Base-by-base conservation (phyloP, 2,113 vertebrate species). In the Pomatostomus ruficeps region DNA sequence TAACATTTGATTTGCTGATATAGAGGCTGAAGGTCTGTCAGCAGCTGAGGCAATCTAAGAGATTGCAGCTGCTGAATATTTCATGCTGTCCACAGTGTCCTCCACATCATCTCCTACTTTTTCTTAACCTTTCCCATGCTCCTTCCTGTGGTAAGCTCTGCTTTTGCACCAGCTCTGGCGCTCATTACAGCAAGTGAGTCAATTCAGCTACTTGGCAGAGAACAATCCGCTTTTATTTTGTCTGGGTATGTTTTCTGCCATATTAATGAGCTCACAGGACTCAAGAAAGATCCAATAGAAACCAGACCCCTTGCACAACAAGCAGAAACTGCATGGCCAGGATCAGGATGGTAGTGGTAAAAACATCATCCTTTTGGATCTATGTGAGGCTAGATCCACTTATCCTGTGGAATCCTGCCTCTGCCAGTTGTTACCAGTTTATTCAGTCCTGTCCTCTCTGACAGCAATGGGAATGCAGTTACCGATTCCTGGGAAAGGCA, bases 101-200 rank as follows among this genome's bases (percentile, higher is more conserved):
- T 79, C 45, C 46, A 66, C 75, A 85, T 35, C 51, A 85, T 76
- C 75, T 91, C 74, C 45, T 72, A n/a, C 61, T 85, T 66, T 51
- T 74, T 92, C 93, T 85, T 93, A 95, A 95, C 88, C 90, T 93
- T 95, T 96, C 95, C 90, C 96, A 93, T 91, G 92, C 90, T 95
- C 88, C 62, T 89, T 45, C 58, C 75, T 76, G 54, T 83, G 90
- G 88, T 82, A 94, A 85, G 59, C 54, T 91, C 93, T 89, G 49
- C 58, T 95, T 95, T 89, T 94, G 81, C 88, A 95, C 81, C 66
- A 93, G 52, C 85, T 91, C 88, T 96, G 92, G 93, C 96, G 93
- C 75, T 85, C 63, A 70, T 58, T 90, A n/a, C 49, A 49, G 67
- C 65, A 85, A 94, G 54, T 83, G 78, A 97, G 90, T 95, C 96